Evolutionary conservation across 1,140 invertebrate genomes (phyloP).

Genomic region (Pararge aegeria): DNA sequence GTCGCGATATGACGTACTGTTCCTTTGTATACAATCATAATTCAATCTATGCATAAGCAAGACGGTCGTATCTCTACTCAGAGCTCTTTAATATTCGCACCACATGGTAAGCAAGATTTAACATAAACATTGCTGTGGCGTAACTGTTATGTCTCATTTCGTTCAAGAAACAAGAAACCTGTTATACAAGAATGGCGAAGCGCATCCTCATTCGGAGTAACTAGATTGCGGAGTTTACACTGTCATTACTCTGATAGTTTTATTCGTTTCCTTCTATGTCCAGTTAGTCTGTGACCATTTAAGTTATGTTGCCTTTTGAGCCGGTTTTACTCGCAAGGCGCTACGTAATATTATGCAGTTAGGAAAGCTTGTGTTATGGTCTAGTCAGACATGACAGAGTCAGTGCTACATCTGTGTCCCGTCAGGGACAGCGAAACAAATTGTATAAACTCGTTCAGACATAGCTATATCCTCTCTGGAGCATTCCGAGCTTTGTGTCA

Average conservation of each 20-base stretch:
- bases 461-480: too few relatives aligned
- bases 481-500: too few relatives aligned
- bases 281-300: conserved; percentile 37
- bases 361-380: too few relatives aligned
- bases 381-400: too few relatives aligned
- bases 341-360: background rate
- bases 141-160: conserved; percentile 37
- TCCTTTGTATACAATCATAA: conserved; percentile 15
- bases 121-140: conserved; percentile 25
- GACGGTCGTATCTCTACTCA: conserved; percentile 17
- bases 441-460: too few relatives aligned
- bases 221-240: conserved; percentile 23
- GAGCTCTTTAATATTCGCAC: conserved; percentile 22
- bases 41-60: conserved; percentile 11
- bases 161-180: conserved; percentile 24
- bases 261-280: conserved; percentile 25
- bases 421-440: too few relatives aligned
- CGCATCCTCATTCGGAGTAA: conserved; percentile 24
- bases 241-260: conserved; percentile 29
- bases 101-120: conserved; percentile 22
- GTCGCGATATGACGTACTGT: background rate
- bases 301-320: conserved; percentile 1
- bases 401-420: too few relatives aligned
- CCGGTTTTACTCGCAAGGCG: background rate
- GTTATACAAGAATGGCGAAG: conserved; percentile 28